Percentiles rank a stretch among this genome's conserved stretches.
Evolutionary conservation across 2,888 invertebrate genomes (phyloP).

Genomic region (Watsonalla binaria): DNA sequence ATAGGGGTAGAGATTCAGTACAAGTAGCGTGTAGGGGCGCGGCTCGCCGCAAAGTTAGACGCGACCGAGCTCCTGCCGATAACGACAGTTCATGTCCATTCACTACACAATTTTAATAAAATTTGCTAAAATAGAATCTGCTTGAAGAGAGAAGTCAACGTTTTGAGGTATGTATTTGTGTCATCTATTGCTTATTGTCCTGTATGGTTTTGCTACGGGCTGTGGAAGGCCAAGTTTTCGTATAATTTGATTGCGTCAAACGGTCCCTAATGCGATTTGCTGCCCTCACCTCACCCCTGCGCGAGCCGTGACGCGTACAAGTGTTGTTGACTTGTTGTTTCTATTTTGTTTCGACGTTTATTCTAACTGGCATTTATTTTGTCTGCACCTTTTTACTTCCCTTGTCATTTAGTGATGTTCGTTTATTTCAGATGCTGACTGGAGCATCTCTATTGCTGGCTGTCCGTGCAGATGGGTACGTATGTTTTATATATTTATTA

Average conservation of each 20-base stretch:
- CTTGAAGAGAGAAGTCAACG: conserved; percentile 9
- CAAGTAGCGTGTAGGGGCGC: conserved; percentile 78
- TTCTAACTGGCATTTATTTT: conserved; percentile 35
- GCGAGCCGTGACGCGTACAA: conserved; percentile 54
- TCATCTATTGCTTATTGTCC: conserved; percentile 7
- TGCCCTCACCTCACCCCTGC: conserved; percentile 42
- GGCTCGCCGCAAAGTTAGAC: conserved; percentile 79
- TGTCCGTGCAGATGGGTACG: conserved; percentile 29
- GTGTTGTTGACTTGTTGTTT: conserved; percentile 70
- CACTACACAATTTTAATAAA: conserved; percentile 39
- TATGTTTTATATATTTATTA: conserved; percentile 29
- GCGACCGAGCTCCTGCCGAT: conserved; percentile 71
- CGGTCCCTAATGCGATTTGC: conserved; percentile 54
- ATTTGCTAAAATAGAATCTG: conserved; percentile 21
- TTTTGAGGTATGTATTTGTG: conserved; percentile 45
- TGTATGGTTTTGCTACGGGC: conserved; percentile 12
- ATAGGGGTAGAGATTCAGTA: conserved; percentile 79
- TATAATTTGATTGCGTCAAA: conserved; percentile 60
- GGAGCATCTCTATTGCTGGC: conserved; percentile 2
- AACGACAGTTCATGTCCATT: conserved; percentile 59
- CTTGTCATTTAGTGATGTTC: conserved; percentile 19
- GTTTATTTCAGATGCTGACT: conserved; percentile 42
- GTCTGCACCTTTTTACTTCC: conserved; percentile 19
- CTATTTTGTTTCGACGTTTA: conserved; percentile 58
- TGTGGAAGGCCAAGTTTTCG: conserved; percentile 25